Conservation (phyloP, 2,113 vertebrate genomes). For the Zosterops borbonicus region DNA sequence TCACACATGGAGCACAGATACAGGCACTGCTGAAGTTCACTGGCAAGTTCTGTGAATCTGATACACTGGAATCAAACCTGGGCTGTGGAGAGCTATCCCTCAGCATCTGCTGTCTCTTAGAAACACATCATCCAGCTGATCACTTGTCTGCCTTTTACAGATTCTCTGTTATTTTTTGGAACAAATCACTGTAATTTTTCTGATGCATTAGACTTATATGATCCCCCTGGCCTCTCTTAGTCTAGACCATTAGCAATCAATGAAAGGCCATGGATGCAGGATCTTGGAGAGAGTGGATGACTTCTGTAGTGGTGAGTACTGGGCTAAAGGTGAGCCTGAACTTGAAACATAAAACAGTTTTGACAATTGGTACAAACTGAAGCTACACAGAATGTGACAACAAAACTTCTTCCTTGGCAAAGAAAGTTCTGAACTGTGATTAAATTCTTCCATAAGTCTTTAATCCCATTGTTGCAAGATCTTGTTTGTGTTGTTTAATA, state of each 20-base stretch:
- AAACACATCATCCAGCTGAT: not conserved
- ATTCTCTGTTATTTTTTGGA: not conserved
- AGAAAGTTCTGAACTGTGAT: not conserved
- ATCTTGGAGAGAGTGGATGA: not conserved
- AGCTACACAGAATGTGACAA: not conserved
- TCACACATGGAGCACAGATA: constrained; percentile 54
- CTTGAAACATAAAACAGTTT: not conserved
- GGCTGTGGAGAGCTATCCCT: not conserved
- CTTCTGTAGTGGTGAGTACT: not conserved
- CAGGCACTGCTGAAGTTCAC: not conserved
- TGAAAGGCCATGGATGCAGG: not conserved
- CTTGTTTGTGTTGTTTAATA: not conserved
- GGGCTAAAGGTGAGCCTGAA: not conserved
- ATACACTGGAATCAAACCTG: constrained; percentile 11
- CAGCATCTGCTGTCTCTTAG: constrained; percentile 37
- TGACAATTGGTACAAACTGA: not conserved
- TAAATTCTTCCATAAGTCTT: not conserved
- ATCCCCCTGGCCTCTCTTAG: not conserved
- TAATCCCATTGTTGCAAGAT: not conserved
- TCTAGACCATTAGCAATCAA: not conserved
- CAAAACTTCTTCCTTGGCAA: not conserved
- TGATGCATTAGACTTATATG: not conserved
- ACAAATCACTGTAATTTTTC: not conserved
- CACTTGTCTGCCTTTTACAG: not conserved
- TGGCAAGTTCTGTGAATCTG: not conserved